phyloP scores from a whole-genome alignment of 1,140 invertebrate species.

The Pseudoatta argentina region DNA sequence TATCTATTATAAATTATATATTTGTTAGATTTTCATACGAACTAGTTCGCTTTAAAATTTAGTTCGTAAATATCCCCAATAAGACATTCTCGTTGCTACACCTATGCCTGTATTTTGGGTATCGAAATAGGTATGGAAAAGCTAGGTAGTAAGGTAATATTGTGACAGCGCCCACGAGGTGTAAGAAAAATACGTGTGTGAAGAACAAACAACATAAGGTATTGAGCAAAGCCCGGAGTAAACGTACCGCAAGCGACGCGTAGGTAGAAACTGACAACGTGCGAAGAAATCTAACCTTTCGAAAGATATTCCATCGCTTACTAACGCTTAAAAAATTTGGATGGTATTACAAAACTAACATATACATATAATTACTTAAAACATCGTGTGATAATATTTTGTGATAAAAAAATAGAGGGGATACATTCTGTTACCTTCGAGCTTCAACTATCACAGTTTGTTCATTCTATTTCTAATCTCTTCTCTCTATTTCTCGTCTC shows the following conservation, averaged over 20 bases:
- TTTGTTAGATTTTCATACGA: constrained; percentile 12
- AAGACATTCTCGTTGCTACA: background rate
- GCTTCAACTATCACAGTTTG: background rate
- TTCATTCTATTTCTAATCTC: background rate
- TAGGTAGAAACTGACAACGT: constrained; percentile 47
- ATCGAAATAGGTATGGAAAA: constrained; percentile 39
- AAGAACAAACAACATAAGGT: constrained; percentile 54
- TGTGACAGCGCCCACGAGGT: constrained; percentile 52
- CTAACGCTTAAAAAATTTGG: constrained; percentile 13
- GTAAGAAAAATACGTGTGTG: constrained; percentile 61
- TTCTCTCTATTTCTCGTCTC: background rate
- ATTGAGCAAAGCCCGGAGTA: constrained; percentile 54
- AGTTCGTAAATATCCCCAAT: background rate
- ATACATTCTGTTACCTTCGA: background rate
- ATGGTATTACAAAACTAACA: constrained; percentile 31
- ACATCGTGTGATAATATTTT: background rate
- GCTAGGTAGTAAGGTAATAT: constrained; percentile 50
- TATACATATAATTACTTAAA: constrained; percentile 34
- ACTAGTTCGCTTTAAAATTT: background rate
- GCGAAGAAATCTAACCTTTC: constrained; percentile 51
- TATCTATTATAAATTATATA: constrained; percentile 29
- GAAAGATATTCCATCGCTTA: constrained; percentile 34
- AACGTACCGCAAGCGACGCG: constrained; percentile 42
- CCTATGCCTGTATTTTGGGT: background rate
- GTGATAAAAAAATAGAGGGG: background rate